Percentiles rank a stretch among this genome's conserved stretches.
Conservation (phyloP, 2,797 vertebrate species). For the Holocentrus rufus region DNA sequence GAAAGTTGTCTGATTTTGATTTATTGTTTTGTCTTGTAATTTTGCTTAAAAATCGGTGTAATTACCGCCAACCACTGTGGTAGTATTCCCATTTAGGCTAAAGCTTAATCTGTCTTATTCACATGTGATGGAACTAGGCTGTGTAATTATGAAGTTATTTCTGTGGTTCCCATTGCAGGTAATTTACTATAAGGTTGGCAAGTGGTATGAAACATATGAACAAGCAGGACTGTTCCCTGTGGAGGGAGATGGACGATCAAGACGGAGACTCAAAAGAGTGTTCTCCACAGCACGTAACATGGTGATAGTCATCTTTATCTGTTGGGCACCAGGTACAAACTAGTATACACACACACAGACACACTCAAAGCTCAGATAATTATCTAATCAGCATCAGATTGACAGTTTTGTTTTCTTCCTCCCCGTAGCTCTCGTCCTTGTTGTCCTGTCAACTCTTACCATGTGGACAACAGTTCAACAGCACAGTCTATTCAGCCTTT, state of each 20-base stretch:
- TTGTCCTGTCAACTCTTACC: slow-evolving; percentile 71
- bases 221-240: slow-evolving; percentile 66
- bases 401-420: slow-evolving; percentile 20
- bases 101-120: not conserved
- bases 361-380: not conserved
- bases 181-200: slow-evolving; percentile 80
- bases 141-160: not conserved
- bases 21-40: not conserved
- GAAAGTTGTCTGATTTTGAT: not conserved
- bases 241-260: slow-evolving; percentile 69
- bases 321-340: slow-evolving; percentile 84
- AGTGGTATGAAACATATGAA: slow-evolving; percentile 69
- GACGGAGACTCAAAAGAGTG: slow-evolving; percentile 54
- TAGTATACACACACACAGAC: slow-evolving; percentile 9
- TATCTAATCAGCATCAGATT: slow-evolving; percentile 7
- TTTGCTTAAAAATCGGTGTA: not conserved
- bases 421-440: slow-evolving; percentile 75
- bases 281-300: slow-evolving; percentile 75
- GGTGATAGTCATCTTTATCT: slow-evolving; percentile 83
- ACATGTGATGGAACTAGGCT: not conserved
- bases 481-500: slow-evolving; percentile 67
- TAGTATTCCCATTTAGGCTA: no score
- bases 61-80: no score
- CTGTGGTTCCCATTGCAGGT: slow-evolving; percentile 66
- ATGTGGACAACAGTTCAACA: slow-evolving; percentile 36